A percentile compares a stretch with the other conserved stretches of the same genome.
These are phyloP conservation scores for Sinotaia quadrata DNA, from an alignment of 2,888 invertebrate genomes.

Conservation along the genomic window DNA sequence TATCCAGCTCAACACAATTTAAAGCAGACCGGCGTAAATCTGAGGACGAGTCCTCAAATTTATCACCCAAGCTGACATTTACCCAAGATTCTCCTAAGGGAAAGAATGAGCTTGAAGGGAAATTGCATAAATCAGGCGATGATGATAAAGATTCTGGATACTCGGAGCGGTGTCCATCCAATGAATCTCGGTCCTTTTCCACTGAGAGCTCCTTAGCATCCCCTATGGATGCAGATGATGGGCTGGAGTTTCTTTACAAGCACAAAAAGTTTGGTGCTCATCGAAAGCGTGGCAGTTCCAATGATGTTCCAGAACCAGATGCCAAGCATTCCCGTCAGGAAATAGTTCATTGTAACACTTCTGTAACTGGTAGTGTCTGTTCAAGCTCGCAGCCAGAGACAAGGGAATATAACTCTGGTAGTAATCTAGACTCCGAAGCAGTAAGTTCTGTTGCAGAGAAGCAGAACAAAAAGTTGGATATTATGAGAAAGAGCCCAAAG, in stretches of 20 bases:
- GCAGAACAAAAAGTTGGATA: neutral
- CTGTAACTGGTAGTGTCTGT: no score
- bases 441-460: slow-evolving; percentile 1
- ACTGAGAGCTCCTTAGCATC: slow-evolving; percentile 27
- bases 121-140: neutral
- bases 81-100: neutral
- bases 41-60: neutral
- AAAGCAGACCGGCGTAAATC: neutral
- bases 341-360: neutral
- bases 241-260: slow-evolving; percentile 45
- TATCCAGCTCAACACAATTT: slow-evolving; percentile 12
- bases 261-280: slow-evolving; percentile 61
- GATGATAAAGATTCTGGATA: slow-evolving; percentile 31
- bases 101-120: slow-evolving; percentile 7
- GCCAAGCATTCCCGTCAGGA: slow-evolving; percentile 23
- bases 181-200: slow-evolving; percentile 29
- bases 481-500: slow-evolving; percentile 5
- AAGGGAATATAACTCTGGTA: neutral
- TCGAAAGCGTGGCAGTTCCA: slow-evolving; percentile 42
- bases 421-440: slow-evolving; percentile 1
- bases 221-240: slow-evolving; percentile 34
- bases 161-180: slow-evolving; percentile 29
- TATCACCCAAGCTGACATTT: neutral
- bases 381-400: neutral
- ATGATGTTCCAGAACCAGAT: slow-evolving; percentile 16